Conservation (phyloP, 2,888 invertebrate genomes). For the Achlya flavicornis region DNA sequence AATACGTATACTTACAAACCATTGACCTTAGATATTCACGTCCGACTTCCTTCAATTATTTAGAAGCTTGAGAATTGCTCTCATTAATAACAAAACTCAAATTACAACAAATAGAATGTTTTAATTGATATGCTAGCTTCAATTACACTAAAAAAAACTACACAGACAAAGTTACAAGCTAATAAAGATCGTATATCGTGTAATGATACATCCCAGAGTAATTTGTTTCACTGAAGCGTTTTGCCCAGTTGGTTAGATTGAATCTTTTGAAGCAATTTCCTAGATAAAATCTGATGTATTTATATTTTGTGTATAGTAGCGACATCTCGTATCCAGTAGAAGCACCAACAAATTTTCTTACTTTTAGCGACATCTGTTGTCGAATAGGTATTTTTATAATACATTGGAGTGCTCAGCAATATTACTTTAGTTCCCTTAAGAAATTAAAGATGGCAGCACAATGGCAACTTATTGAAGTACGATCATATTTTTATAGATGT, state of each 20-base stretch:
- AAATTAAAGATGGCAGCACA: not conserved
- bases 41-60: constrained; percentile 14
- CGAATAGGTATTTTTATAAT: constrained; percentile 25
- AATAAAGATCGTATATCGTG: constrained; percentile 60
- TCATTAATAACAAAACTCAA: not conserved
- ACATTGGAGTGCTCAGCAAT: not conserved
- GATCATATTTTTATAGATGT: not conserved
- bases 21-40: constrained; percentile 14
- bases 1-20: not conserved
- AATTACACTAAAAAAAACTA: constrained; percentile 20
- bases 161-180: constrained; percentile 33
- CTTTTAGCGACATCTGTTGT: constrained; percentile 42
- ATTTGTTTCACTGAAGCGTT: constrained; percentile 43
- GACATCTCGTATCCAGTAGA: constrained; percentile 32
- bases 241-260: constrained; percentile 43
- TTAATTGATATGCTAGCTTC: not conserved
- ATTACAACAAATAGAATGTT: not conserved
- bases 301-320: constrained; percentile 17
- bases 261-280: constrained; percentile 41
- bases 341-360: constrained; percentile 1
- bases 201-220: constrained; percentile 55
- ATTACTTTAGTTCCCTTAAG: not conserved
- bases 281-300: constrained; percentile 41
- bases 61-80: not conserved
- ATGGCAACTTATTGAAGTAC: not conserved